Evolutionary conservation across 2,113 vertebrate genomes (phyloP), one percentile per base, ranked within the genome.

Genomic region (Ceyx melanurus): DNA sequence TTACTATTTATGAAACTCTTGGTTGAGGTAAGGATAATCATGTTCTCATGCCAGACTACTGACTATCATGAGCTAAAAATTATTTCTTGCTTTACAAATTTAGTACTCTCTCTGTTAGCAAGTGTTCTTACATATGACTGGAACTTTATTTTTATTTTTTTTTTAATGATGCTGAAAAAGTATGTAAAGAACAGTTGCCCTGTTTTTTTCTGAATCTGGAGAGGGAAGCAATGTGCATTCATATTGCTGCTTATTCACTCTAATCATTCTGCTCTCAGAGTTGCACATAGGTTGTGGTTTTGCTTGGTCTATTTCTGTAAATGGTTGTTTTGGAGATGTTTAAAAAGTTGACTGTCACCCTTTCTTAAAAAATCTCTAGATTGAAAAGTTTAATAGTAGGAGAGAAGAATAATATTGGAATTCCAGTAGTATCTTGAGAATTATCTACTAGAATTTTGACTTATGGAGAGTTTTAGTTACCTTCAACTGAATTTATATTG

Each of bases 261-360:
- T 33, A 50, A 25, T 19, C 5, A 3, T 76, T 35, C 35, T 3
- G 2, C 53, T 78, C 45, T 65, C 26, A 42, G 25, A 51, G 13
- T 42, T 68, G 35, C 10, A 20, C 5, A 2, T 14, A 28, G 5
- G 5, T 23, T 28, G 14, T 48, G 40, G 0, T 86, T 80, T 66
- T 73, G 21, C 29, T 84, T 73, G 12, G 22, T 68, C 25, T 65
- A 37, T 18, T 51, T 75, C 75, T 72, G 54, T 57, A 67, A 81
- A 67, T 42, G 6, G 18, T 40, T 72, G 15, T 56, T 75, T 76
- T 66, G 21, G 22, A 62, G 43, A 19, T 66, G 8, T 29, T 74
- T 74, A 56, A 70, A 74, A 35, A 46, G 25, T 22, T 89, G 17
- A 35, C 9, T 2, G 0, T 3, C 2, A 5, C 13, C 1, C 1